A percentile compares a stretch with the other conserved stretches of the same genome.
phyloP scores from a whole-genome alignment of 2,888 invertebrate genomes.

The Mythimna impura region DNA sequence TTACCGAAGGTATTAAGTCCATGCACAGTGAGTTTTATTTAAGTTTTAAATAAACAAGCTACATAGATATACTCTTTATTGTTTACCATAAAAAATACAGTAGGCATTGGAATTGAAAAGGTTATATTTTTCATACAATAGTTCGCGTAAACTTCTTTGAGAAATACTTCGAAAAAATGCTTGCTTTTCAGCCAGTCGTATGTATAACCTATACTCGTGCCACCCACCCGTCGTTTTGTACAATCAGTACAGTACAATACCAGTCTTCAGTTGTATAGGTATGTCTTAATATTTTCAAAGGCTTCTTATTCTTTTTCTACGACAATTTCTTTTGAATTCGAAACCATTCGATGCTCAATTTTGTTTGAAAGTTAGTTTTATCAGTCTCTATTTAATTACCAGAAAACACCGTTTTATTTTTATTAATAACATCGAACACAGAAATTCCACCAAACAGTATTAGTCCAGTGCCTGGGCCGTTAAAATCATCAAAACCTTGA shows the following conservation, averaged over 20 bases:
- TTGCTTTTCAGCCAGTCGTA: background rate
- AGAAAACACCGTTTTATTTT: background rate
- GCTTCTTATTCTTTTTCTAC: too few relatives aligned
- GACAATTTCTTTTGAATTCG: background rate
- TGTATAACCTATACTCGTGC: background rate
- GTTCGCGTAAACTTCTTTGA: background rate
- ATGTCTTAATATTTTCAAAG: too few relatives aligned
- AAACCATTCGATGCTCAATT: background rate
- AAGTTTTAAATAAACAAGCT: too few relatives aligned
- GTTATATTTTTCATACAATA: background rate
- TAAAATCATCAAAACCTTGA: too few relatives aligned
- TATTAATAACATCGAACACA: background rate
- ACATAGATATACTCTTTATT: too few relatives aligned
- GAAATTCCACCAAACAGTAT: background rate
- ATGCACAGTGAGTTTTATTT: too few relatives aligned
- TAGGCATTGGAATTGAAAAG: background rate
- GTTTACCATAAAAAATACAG: background rate
- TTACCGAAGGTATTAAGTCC: too few relatives aligned
- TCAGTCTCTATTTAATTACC: background rate
- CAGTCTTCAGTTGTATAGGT: too few relatives aligned
- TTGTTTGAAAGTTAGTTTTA: background rate
- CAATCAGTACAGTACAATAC: too few relatives aligned
- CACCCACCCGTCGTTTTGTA: too few relatives aligned
- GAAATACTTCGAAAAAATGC: background rate
- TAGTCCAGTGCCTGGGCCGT: too few relatives aligned